Percentiles rank a stretch among this genome's conserved stretches.
Evolutionary conservation across 2,113 vertebrate genomes (phyloP).

Genomic region (Arizona elegans): DNA sequence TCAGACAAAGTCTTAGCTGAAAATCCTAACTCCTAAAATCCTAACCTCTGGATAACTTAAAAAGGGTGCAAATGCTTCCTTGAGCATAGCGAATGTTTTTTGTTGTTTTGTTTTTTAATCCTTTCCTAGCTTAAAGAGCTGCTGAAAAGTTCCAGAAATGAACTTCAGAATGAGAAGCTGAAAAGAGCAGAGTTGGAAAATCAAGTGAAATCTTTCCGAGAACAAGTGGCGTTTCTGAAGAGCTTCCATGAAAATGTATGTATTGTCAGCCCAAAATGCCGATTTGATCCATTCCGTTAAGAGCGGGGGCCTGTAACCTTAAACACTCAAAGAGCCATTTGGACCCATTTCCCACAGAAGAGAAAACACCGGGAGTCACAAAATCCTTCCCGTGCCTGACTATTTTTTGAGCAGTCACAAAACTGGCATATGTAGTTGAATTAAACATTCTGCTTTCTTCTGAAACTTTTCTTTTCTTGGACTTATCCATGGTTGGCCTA

Average conservation of each 20-base stretch:
- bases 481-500: too few relatives aligned
- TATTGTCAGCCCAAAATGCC: neutral
- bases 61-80: neutral
- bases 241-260: constrained; percentile 74
- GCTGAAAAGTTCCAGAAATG: constrained; percentile 69
- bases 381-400: too few relatives aligned
- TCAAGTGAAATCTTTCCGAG: constrained; percentile 74
- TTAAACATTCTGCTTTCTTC: too few relatives aligned
- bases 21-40: neutral
- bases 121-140: constrained; percentile 43
- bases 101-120: neutral
- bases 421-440: too few relatives aligned
- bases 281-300: neutral
- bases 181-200: constrained; percentile 77
- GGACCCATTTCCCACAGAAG: too few relatives aligned
- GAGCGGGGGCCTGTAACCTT: too few relatives aligned
- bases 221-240: constrained; percentile 78
- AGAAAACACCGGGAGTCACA: too few relatives aligned
- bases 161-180: constrained; percentile 77
- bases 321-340: too few relatives aligned
- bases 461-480: too few relatives aligned
- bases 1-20: neutral
- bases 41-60: neutral
- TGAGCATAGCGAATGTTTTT: neutral
- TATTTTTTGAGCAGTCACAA: too few relatives aligned